Conservation (phyloP, 2,797 vertebrate species). For the Characodon lateralis region DNA sequence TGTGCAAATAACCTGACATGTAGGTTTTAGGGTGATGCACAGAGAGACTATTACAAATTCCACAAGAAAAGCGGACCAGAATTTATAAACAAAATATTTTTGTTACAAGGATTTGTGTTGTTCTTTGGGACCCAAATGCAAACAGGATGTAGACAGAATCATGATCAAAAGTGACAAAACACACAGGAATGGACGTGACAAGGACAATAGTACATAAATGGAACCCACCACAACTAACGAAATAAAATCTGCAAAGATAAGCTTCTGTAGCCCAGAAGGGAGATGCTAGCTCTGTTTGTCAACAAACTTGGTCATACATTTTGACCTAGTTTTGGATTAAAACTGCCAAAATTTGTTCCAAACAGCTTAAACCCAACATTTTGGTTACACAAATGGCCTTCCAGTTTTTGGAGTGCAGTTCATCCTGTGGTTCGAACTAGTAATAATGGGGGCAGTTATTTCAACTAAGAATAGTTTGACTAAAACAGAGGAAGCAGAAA, state of each 20-base stretch:
- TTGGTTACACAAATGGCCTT: neutral
- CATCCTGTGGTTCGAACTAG: neutral
- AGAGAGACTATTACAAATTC: no score
- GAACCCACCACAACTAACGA: neutral
- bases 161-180: neutral
- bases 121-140: neutral
- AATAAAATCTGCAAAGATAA: neutral
- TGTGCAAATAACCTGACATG: no score
- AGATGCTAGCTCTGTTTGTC: no score
- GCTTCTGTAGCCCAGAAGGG: neutral
- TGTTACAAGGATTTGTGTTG: neutral
- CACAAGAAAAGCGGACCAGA: no score
- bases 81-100: neutral
- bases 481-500: slow-evolving; percentile 33
- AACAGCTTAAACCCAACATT: neutral
- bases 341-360: neutral
- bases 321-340: neutral
- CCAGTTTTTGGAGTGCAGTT: neutral
- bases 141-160: neutral
- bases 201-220: neutral
- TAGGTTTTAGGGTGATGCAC: no score
- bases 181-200: neutral
- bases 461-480: neutral
- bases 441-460: neutral
- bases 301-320: neutral